Conservation (phyloP, 2,888 invertebrate species). For the Eulithis testata region DNA sequence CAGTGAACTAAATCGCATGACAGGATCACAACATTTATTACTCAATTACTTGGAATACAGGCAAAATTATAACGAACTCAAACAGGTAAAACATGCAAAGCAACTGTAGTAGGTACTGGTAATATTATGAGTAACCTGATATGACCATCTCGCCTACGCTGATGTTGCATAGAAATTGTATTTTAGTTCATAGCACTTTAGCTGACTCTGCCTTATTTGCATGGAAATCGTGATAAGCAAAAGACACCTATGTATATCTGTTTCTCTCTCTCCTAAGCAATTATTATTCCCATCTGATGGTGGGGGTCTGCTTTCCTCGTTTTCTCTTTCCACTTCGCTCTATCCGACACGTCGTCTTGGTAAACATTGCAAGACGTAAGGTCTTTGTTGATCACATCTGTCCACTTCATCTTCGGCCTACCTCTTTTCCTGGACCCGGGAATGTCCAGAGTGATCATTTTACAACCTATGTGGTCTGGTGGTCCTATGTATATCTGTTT, state of each 20-base stretch:
- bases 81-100: constrained; percentile 51
- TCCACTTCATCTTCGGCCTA: too few relatives aligned
- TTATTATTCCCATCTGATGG: too few relatives aligned
- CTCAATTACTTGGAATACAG: constrained; percentile 50
- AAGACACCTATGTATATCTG: too few relatives aligned
- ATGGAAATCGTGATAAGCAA: constrained; percentile 10
- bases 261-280: too few relatives aligned
- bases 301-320: too few relatives aligned
- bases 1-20: constrained; percentile 37
- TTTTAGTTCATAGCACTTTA: constrained; percentile 9
- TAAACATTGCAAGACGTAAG: too few relatives aligned
- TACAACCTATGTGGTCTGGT: too few relatives aligned
- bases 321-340: too few relatives aligned
- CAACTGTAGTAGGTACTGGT: constrained; percentile 15
- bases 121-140: constrained; percentile 25
- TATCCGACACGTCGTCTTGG: too few relatives aligned
- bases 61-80: constrained; percentile 37
- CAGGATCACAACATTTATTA: constrained; percentile 40
- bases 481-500: neutral
- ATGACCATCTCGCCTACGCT: constrained; percentile 19
- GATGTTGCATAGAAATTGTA: constrained; percentile 10
- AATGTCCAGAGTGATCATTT: too few relatives aligned
- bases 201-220: constrained; percentile 10
- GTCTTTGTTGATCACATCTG: too few relatives aligned
- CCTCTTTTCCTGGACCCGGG: too few relatives aligned